These are phyloP conservation scores for Dioctria linearis DNA, from an alignment of 2,888 invertebrate genomes.

Conservation along the genomic window DNA sequence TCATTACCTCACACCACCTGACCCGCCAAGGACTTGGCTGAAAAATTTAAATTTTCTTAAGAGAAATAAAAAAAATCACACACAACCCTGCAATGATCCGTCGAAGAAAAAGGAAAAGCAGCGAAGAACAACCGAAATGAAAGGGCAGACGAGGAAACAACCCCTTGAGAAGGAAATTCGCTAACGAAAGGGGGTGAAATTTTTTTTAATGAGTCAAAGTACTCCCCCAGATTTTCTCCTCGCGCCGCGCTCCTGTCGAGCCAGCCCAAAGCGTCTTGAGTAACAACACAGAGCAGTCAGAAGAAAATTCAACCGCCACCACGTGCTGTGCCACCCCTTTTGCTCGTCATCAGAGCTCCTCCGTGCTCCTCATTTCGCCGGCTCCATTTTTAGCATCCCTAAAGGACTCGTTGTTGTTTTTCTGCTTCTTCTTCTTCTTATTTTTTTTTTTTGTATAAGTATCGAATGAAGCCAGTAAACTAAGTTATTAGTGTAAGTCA, in stretches of 20 bases:
- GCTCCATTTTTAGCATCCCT: constrained; percentile 34
- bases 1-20: constrained; percentile 37
- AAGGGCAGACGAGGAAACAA: constrained; percentile 50
- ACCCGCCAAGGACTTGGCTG: constrained; percentile 42
- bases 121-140: constrained; percentile 38
- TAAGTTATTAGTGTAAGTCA: constrained; percentile 45
- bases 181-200: constrained; percentile 50
- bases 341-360: constrained; percentile 26
- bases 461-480: constrained; percentile 35
- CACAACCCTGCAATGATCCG: constrained; percentile 42
- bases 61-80: constrained; percentile 41
- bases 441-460: constrained; percentile 32
- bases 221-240: constrained; percentile 35
- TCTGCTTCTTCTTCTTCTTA: no score
- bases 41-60: constrained; percentile 52
- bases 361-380: constrained; percentile 14
- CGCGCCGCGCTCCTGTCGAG: background rate
- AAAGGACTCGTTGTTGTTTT: constrained; percentile 10
- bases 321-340: constrained; percentile 25
- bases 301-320: constrained; percentile 39
- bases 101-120: constrained; percentile 1
- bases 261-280: background rate
- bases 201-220: constrained; percentile 51
- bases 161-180: constrained; percentile 50
- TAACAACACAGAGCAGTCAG: background rate